Evolutionary conservation across 2,797 vertebrate genomes (phyloP).

Genomic region (Enteromius argenteus): DNA sequence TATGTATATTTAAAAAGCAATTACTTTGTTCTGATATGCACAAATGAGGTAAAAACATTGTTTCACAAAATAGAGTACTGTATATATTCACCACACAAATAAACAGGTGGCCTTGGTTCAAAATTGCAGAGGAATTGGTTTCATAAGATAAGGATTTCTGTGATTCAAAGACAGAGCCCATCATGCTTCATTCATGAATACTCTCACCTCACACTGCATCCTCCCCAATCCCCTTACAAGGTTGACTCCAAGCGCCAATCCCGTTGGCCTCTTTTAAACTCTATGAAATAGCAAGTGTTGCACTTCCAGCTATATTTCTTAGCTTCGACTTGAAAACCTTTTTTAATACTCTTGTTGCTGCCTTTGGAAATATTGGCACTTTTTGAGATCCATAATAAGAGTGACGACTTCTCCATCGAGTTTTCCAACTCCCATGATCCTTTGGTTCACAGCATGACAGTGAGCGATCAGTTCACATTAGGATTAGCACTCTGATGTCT

Average conservation of each 20-base stretch:
- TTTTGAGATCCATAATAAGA: slow-evolving; percentile 69
- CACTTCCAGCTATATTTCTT: slow-evolving; percentile 41
- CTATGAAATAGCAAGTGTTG: slow-evolving; percentile 45
- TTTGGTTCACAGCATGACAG: slow-evolving; percentile 77
- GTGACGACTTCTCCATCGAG: slow-evolving; percentile 61
- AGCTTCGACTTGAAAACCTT: slow-evolving; percentile 51
- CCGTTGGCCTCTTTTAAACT: slow-evolving; percentile 47
- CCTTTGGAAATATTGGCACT: slow-evolving; percentile 65
- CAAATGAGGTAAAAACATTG: slow-evolving; percentile 83
- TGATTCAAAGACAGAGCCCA: slow-evolving; percentile 40
- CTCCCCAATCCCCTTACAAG: slow-evolving; percentile 46
- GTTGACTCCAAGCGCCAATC: slow-evolving; percentile 47
- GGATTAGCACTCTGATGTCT: slow-evolving; percentile 77
- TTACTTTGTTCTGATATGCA: slow-evolving; percentile 74
- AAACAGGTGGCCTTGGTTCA: slow-evolving; percentile 73
- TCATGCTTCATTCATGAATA: slow-evolving; percentile 35
- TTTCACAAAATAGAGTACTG: slow-evolving; percentile 72
- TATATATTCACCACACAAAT: slow-evolving; percentile 77
- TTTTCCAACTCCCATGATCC: slow-evolving; percentile 67
- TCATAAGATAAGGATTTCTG: slow-evolving; percentile 52
- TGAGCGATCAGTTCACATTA: slow-evolving; percentile 76
- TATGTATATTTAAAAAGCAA: slow-evolving; percentile 67
- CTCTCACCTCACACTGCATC: slow-evolving; percentile 37
- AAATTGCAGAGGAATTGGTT: slow-evolving; percentile 66
- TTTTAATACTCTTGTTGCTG: slow-evolving; percentile 64